These are phyloP conservation scores for Nothura maculosa DNA, from an alignment of 2,797 vertebrate species.

Conservation along the genomic window DNA sequence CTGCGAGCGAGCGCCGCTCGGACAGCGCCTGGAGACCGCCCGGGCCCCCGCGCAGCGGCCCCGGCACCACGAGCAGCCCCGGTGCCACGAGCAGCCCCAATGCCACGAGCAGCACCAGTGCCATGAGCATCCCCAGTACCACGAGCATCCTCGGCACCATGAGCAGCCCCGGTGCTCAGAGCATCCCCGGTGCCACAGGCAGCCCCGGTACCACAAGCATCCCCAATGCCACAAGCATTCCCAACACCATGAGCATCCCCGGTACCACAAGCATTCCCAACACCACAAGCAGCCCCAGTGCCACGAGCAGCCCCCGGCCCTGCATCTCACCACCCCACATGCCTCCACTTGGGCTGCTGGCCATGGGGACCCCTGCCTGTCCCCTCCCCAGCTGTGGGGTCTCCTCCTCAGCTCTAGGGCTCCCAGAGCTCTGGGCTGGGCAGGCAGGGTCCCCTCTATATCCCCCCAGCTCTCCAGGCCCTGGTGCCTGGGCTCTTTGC, in stretches of 20 bases:
- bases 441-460: neutral
- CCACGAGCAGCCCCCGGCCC: neutral
- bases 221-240: too few species aligned
- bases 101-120: too few species aligned
- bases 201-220: too few species aligned
- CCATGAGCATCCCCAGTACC: too few species aligned
- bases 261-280: too few species aligned
- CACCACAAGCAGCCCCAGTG: too few species aligned
- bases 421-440: neutral
- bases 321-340: rapidly evolving
- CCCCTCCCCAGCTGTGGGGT: neutral
- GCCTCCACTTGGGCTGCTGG: rapidly evolving
- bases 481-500: neutral
- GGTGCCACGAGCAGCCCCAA: too few species aligned
- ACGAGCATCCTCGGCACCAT: too few species aligned
- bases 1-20: neutral
- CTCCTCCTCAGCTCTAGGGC: neutral
- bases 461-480: neutral
- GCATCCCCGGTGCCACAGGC: too few species aligned
- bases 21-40: constrained; percentile 54
- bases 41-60: neutral
- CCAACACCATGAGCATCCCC: too few species aligned
- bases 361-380: rapidly evolving
- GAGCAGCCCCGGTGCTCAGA: too few species aligned
- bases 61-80: too few species aligned